These are phyloP conservation scores for Psilopogon haemacephalus DNA, from an alignment of 2,113 vertebrate genomes.

Conservation along the genomic window DNA sequence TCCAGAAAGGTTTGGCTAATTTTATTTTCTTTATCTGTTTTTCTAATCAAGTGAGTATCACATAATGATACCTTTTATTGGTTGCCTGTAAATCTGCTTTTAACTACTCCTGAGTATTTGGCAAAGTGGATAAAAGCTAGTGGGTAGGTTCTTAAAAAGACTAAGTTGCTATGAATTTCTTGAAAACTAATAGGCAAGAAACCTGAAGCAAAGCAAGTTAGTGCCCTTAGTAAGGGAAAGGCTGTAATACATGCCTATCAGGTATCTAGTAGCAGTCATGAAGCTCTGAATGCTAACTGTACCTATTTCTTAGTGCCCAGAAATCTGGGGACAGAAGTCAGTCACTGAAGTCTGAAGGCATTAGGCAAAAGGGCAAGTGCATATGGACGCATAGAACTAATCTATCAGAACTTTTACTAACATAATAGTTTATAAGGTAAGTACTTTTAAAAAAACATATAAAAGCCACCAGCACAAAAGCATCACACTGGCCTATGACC, in stretches of 20 bases:
- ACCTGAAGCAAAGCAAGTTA: not conserved
- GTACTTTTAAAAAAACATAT: not conserved
- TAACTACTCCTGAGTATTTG: not conserved
- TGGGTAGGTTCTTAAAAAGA: not conserved
- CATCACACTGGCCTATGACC: not conserved
- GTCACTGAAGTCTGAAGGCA: not conserved
- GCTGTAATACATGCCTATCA: not conserved
- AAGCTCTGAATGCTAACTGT: not conserved
- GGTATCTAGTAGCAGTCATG: not conserved
- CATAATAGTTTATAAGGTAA: not conserved
- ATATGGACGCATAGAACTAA: not conserved
- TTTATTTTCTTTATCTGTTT: constrained; percentile 10
- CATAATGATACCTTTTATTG: not conserved
- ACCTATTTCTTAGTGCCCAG: not conserved
- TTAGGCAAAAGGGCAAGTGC: not conserved
- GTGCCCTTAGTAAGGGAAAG: not conserved
- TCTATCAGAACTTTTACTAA: not conserved
- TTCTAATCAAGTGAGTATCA: constrained; percentile 18
- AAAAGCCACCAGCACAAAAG: not conserved
- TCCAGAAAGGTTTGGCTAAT: not conserved
- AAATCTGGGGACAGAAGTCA: not conserved
- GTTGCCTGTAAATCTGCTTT: not conserved
- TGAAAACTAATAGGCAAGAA: not conserved
- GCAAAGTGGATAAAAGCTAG: not conserved
- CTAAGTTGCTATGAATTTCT: not conserved